Evolutionary conservation across 2,113 vertebrate species (phyloP).

Genomic region (Cyanistes caeruleus): DNA sequence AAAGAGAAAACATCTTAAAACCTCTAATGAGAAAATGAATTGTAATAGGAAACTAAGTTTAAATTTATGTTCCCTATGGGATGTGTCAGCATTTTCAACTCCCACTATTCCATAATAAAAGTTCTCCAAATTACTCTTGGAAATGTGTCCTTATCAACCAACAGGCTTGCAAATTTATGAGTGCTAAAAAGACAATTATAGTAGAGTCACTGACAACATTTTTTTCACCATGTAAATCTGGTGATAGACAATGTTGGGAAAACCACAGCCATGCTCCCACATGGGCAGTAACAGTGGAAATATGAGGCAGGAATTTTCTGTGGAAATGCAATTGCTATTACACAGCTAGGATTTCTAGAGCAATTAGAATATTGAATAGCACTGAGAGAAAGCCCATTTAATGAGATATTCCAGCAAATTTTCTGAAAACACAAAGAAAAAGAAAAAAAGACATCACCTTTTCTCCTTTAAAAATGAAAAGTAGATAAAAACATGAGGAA

Average conservation of each 20-base stretch:
- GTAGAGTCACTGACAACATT: not conserved
- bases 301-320: not conserved
- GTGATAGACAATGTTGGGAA: not conserved
- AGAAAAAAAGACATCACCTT: not conserved
- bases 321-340: not conserved
- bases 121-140: not conserved
- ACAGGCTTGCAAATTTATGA: not conserved
- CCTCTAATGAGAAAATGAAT: constrained; percentile 12
- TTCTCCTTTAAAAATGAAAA: not conserved
- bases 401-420: not conserved
- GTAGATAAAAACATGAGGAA: not conserved
- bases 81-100: not conserved
- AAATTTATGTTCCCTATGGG: not conserved
- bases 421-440: not conserved
- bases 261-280: not conserved
- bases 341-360: not conserved
- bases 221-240: not conserved
- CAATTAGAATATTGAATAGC: not conserved
- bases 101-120: not conserved
- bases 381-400: not conserved
- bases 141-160: not conserved
- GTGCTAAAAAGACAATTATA: not conserved
- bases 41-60: not conserved
- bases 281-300: not conserved
- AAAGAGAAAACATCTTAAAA: not conserved